These are phyloP conservation scores for Pleuronectes platessa DNA, from an alignment of 2,113 vertebrate species.

Conservation along the genomic window DNA sequence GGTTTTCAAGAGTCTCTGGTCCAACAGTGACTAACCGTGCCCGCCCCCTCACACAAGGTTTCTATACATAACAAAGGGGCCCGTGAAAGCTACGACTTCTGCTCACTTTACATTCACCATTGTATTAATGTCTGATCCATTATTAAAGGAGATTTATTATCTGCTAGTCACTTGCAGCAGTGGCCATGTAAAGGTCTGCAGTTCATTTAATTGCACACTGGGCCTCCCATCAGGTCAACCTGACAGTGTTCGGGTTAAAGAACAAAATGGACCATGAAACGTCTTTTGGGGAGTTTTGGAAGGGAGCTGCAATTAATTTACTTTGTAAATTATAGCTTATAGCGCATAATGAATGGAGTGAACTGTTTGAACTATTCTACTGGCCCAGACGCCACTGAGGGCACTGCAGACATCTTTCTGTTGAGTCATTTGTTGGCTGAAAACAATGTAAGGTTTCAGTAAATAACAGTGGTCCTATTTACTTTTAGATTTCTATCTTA, in stretches of 20 bases:
- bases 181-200: neutral
- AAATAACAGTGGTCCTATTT: neutral
- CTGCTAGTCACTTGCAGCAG: slow-evolving; percentile 9
- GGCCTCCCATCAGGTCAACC: slow-evolving; percentile 2
- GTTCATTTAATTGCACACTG: slow-evolving; percentile 10
- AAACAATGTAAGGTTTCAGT: neutral
- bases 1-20: no score
- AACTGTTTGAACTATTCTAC: neutral
- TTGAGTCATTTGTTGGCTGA: slow-evolving; percentile 28
- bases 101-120: slow-evolving; percentile 3
- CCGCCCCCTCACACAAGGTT: neutral
- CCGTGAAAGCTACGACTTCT: neutral
- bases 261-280: slow-evolving; percentile 20
- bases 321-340: neutral
- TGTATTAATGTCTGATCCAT: slow-evolving; percentile 7
- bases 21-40: no score
- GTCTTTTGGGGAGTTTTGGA: neutral
- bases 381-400: neutral
- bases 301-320: neutral
- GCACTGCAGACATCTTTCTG: slow-evolving; percentile 9
- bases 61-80: neutral
- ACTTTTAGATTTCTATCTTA: neutral
- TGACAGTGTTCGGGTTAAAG: slow-evolving; percentile 10
- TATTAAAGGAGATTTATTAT: slow-evolving; percentile 42
- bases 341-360: neutral